Base-by-base conservation (phyloP, 2,888 invertebrate species). In the Lampropteryx suffumata region DNA sequence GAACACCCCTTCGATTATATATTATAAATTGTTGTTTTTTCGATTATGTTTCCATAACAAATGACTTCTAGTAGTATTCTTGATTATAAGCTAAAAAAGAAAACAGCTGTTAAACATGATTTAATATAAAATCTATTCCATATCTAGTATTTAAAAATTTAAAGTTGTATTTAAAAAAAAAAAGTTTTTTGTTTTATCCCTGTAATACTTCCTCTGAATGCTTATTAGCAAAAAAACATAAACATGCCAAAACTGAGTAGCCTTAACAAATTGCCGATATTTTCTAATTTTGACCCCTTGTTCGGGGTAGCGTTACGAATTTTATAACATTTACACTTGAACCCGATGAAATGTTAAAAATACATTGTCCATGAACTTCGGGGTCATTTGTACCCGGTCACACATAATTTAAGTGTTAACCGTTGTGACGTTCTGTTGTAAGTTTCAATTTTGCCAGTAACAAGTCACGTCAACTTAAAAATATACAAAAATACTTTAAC, bases 341-440 rank as follows among this genome's bases (percentile, higher is more conserved):
- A 79, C 73, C 69, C 73, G 67, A 75, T 71, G 69, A 73, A 81
- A 82, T 80, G 73, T 82, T 77, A 81, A 83, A 83, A 88, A 76
- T 88, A 86, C 82, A 90, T 90, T 81, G 82, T 75, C 83, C 89
- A 84, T 88, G 66, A 87, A 84, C 64, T 73, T 63, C 64, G 60
- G 84, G 88, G 84, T 85, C 84, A 79, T 79, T 84, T 77, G 68
- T 67, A 70, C 67, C 70, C 76, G 67, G 86, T 84, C 82, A 84
- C 82, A 82, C 79, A 71, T 80, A 69, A 79, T 83, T 82, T 76
- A 64, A 56, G 66, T 69, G 68, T 76, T 78, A 73, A 72, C 68
- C 69, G 70, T 71, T 58, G 29, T 37, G 33, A 11, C 27, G 27
- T 53, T 32, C 37, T 41, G 21, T 26, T 34, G 29, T 3, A 14